phyloP scores from a whole-genome alignment of 2,797 vertebrate species.

The Centroberyx gerrardi region DNA sequence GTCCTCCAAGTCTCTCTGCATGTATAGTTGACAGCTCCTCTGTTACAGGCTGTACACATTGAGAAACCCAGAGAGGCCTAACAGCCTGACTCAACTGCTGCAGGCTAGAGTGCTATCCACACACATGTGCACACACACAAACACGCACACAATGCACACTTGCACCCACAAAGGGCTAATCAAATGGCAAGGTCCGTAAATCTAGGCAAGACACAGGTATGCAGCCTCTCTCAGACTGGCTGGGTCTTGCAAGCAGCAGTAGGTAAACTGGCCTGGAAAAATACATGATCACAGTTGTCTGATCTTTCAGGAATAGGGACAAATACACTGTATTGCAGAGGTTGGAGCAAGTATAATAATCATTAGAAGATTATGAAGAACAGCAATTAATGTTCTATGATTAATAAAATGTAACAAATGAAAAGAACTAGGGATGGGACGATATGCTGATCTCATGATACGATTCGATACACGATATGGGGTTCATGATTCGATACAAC shows the following conservation, averaged over 20 bases:
- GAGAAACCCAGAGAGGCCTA: conserved; percentile 36
- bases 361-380: background rate
- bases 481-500: too few species aligned
- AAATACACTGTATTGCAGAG: background rate
- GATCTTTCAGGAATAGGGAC: conserved; percentile 12
- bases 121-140: conserved; percentile 16
- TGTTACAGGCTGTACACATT: conserved; percentile 25
- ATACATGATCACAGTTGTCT: conserved; percentile 27
- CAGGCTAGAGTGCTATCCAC: conserved; percentile 41
- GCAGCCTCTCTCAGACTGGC: conserved; percentile 67
- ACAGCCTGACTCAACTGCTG: conserved; percentile 46
- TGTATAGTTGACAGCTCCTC: conserved; percentile 50
- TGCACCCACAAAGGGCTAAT: conserved; percentile 58
- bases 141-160: conserved; percentile 57
- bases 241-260: conserved; percentile 70
- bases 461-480: too few species aligned
- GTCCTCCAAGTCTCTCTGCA: conserved; percentile 29
- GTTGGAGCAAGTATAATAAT: background rate
- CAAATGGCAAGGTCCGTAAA: conserved; percentile 76
- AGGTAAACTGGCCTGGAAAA: conserved; percentile 47
- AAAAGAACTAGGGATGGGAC: background rate
- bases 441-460: too few species aligned
- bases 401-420: background rate
- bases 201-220: conserved; percentile 80
- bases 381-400: background rate